These are phyloP conservation scores for Gadopsis bispinosus DNA, from an alignment of 2,797 vertebrate species.

Conservation along the genomic window DNA sequence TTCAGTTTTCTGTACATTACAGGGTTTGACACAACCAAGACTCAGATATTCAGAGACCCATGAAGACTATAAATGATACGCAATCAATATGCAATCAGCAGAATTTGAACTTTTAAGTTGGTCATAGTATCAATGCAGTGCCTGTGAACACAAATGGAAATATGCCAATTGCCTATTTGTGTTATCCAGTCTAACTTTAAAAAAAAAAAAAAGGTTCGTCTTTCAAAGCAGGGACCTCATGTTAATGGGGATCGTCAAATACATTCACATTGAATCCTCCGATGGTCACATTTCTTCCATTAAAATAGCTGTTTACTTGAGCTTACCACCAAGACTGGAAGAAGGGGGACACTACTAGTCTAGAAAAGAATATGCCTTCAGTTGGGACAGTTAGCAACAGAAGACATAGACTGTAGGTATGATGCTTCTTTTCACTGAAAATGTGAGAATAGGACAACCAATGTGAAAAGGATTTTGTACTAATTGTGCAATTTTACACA, in stretches of 20 bases:
- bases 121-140: not conserved
- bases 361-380: not conserved
- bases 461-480: not conserved
- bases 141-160: not conserved
- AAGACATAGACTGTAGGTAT: not conserved
- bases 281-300: not conserved
- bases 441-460: not conserved
- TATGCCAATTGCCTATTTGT: not conserved
- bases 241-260: not conserved
- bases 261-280: not conserved
- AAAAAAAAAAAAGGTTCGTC: not conserved
- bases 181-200: not conserved
- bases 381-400: not conserved
- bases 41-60: not conserved
- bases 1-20: conserved; percentile 3
- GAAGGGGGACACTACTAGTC: not conserved
- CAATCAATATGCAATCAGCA: not conserved
- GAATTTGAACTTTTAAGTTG: not conserved
- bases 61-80: not conserved
- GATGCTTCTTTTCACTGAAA: not conserved
- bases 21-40: not conserved
- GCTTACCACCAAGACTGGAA: not conserved
- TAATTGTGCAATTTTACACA: not conserved
- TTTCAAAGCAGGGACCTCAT: not conserved
- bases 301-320: not conserved